These are phyloP conservation scores for Lasiurus cinereus DNA, from an alignment of 2,113 vertebrate species.

Conservation along the genomic window DNA sequence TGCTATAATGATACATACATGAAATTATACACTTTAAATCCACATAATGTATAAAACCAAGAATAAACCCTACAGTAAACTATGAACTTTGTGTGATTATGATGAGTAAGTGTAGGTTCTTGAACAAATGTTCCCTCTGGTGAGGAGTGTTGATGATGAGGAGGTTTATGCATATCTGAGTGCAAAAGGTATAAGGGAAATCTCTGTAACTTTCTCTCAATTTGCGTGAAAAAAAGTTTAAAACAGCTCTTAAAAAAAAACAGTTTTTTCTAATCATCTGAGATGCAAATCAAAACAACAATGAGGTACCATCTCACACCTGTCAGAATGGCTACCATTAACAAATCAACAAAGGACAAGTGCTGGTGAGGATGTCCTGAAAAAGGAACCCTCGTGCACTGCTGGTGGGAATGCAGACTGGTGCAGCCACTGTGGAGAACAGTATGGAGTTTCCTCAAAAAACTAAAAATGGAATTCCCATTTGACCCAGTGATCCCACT, in stretches of 20 bases:
- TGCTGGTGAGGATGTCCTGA: too few relatives aligned
- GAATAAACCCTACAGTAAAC: neutral
- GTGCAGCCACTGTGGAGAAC: too few relatives aligned
- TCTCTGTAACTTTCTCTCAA: neutral
- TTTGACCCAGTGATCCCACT: too few relatives aligned
- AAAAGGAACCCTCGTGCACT: too few relatives aligned
- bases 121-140: neutral
- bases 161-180: neutral
- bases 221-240: neutral
- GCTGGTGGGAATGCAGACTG: too few relatives aligned
- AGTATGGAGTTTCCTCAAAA: too few relatives aligned
- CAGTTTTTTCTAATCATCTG: too few relatives aligned
- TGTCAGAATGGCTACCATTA: too few relatives aligned
- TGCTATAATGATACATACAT: neutral
- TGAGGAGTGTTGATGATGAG: neutral
- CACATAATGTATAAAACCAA: neutral
- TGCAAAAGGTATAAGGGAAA: neutral
- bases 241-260: neutral
- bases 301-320: too few relatives aligned
- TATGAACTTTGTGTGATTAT: neutral
- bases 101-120: neutral
- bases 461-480: too few relatives aligned
- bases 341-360: too few relatives aligned
- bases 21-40: neutral
- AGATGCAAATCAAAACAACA: too few relatives aligned